A percentile compares a stretch with the other conserved stretches of the same genome.
Evolutionary conservation across 92 coral and sea anemone species (phyloP).

Genomic region (Porites evermanni): DNA sequence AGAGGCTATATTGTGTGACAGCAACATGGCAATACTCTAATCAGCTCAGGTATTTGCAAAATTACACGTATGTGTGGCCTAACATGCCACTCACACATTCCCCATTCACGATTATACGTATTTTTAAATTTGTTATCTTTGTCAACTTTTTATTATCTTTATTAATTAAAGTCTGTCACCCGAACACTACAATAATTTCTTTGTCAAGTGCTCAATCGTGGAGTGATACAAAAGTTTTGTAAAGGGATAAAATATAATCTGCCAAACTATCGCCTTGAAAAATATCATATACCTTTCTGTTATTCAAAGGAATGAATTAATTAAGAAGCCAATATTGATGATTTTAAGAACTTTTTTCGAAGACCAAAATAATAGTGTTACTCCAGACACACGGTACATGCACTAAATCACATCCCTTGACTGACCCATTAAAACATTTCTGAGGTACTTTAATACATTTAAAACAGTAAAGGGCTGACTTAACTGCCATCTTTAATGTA

Average conservation of each 20-base stretch:
- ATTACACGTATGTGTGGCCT: neutral
- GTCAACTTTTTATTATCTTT: neutral
- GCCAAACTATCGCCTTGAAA: neutral
- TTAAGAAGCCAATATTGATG: neutral
- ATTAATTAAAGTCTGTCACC: neutral
- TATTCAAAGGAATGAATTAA: no score
- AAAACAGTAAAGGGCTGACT: neutral
- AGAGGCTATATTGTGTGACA: no score
- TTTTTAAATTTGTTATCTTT: neutral
- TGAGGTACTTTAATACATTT: neutral
- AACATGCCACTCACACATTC: neutral
- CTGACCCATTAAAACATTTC: neutral
- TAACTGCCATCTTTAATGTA: neutral
- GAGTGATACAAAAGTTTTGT: no score
- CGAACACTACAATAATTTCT: slow-evolving; percentile 9
- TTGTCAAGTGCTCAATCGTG: neutral
- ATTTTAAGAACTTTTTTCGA: slow-evolving; percentile 4
- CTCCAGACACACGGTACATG: no score
- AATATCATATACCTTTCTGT: neutral
- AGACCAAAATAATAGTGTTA: slow-evolving; percentile 20
- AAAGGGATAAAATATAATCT: neutral
- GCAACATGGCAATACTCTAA: no score
- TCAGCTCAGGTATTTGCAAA: neutral
- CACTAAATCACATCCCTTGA: neutral
- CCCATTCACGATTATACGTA: neutral